Evolutionary conservation across 2,113 vertebrate species (phyloP).

Genomic region (Nesoenas mayeri): DNA sequence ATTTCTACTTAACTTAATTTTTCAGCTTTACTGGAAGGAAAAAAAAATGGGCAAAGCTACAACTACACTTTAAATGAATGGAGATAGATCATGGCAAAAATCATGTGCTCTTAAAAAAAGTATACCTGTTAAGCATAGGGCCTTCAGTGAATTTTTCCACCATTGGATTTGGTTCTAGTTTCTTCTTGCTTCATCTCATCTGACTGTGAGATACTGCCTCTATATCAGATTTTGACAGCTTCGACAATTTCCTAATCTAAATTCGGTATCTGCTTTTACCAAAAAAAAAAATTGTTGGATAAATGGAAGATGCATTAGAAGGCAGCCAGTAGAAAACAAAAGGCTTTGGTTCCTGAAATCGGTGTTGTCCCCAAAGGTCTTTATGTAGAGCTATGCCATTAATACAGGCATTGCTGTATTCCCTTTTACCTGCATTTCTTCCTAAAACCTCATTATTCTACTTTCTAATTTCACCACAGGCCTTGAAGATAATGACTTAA

Average conservation of each 20-base stretch:
- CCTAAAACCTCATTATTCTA: background rate
- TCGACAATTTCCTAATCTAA: background rate
- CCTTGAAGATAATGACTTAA: background rate
- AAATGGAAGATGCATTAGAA: background rate
- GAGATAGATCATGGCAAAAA: background rate
- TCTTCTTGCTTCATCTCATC: background rate
- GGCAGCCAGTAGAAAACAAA: fast-evolving
- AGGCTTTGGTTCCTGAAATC: background rate
- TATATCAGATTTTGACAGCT: background rate
- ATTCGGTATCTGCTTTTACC: background rate
- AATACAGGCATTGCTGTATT: background rate
- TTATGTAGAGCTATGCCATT: background rate
- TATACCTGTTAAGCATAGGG: background rate
- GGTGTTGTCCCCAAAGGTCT: background rate
- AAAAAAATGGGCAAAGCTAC: background rate
- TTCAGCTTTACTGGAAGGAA: background rate
- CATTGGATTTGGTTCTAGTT: background rate
- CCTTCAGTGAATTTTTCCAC: background rate
- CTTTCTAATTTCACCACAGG: background rate
- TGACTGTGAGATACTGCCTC: fast-evolving
- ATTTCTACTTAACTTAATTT: background rate
- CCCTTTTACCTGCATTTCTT: background rate
- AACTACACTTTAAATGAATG: background rate
- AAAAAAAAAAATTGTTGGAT: background rate
- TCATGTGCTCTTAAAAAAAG: background rate